Evolutionary conservation across 2,888 invertebrate genomes (phyloP).

Genomic region (Ophion ellenae): DNA sequence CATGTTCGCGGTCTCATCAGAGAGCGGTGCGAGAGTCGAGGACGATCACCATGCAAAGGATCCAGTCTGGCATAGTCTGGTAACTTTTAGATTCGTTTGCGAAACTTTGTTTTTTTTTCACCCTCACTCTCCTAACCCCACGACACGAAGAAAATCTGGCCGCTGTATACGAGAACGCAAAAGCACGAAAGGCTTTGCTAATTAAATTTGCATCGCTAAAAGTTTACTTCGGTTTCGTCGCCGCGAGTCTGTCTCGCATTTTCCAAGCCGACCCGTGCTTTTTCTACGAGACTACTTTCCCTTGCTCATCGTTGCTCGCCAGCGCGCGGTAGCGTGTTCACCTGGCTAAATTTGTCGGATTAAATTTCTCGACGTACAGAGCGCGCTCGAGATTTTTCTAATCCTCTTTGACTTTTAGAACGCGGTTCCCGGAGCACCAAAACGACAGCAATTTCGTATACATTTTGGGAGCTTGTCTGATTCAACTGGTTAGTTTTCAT

Average conservation of each 20-base stretch:
- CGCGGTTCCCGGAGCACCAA: not conserved
- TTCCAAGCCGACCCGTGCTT: conserved; percentile 32
- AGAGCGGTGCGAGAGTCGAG: not conserved
- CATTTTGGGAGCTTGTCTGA: too few relatives aligned
- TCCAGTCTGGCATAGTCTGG: conserved; percentile 8
- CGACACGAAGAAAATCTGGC: conserved; percentile 12
- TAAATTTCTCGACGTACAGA: conserved; percentile 48
- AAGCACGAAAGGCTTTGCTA: conserved; percentile 51
- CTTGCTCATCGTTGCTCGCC: not conserved
- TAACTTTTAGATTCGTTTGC: conserved; percentile 42
- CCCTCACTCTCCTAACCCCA: not conserved
- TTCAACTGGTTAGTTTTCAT: too few relatives aligned
- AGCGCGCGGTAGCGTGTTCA: not conserved
- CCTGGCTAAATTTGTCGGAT: conserved; percentile 48
- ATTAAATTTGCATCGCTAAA: conserved; percentile 71
- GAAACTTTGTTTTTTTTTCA: not conserved
- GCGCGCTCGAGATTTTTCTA: conserved; percentile 29
- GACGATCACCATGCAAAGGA: conserved; percentile 29
- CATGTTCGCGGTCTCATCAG: conserved; percentile 12
- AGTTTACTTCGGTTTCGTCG: conserved; percentile 58
- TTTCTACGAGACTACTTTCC: conserved; percentile 12
- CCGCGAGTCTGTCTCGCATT: conserved; percentile 25
- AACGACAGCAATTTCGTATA: not conserved
- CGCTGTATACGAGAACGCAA: conserved; percentile 18
- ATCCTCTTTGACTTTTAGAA: conserved; percentile 19